Evolutionary conservation across 2,113 vertebrate species (phyloP).

Genomic region (Nymphicus hollandicus): DNA sequence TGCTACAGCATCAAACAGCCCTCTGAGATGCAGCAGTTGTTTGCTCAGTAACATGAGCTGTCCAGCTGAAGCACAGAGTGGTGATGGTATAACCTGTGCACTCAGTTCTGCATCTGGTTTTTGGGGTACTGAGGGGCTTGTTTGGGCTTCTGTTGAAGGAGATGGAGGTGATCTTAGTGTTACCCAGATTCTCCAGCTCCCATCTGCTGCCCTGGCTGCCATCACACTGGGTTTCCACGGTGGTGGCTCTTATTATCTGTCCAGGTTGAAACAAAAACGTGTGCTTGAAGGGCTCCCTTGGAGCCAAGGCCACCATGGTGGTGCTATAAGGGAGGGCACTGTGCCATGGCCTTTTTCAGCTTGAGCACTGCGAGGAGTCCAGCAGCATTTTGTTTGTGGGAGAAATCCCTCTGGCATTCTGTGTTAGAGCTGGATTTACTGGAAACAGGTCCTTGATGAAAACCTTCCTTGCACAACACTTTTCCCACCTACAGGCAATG

Average conservation of each 20-base stretch:
- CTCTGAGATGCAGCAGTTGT: neutral
- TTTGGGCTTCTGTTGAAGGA: neutral
- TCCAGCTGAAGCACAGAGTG: neutral
- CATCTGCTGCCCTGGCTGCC: neutral
- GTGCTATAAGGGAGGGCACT: neutral
- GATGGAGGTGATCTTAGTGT: neutral
- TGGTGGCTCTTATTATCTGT: neutral
- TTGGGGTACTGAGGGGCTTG: neutral
- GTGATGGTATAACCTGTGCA: neutral
- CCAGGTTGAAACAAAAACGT: neutral
- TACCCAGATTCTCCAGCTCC: neutral
- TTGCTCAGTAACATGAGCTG: neutral
- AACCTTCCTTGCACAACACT: neutral
- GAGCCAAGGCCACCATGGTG: neutral
- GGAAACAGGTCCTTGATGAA: constrained; percentile 6
- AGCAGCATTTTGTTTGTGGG: neutral
- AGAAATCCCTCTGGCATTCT: constrained; percentile 3
- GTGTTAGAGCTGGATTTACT: constrained; percentile 10
- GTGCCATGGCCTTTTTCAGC: neutral
- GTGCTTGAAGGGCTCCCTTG: neutral
- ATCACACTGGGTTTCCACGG: neutral
- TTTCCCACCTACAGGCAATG: neutral
- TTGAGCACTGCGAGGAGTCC: neutral
- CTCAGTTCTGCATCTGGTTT: neutral
- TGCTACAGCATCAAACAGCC: neutral